These are phyloP conservation scores for Porites cylindrica DNA, from an alignment of 92 coral and sea anemone genomes.

Conservation along the genomic window DNA sequence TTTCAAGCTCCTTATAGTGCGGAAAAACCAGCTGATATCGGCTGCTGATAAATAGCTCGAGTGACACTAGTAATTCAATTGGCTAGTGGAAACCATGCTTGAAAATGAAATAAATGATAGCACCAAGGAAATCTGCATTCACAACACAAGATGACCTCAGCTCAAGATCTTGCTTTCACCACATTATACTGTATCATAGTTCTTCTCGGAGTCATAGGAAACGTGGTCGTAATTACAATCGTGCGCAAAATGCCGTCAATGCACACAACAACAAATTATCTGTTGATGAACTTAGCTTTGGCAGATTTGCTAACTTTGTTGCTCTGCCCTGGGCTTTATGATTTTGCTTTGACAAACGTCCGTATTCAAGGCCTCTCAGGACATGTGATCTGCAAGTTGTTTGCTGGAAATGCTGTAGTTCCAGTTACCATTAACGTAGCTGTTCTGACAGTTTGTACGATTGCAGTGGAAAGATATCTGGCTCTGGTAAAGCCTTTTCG, in stretches of 20 bases:
- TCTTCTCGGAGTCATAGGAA: constrained; percentile 47
- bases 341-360: constrained; percentile 35
- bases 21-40: too few species aligned
- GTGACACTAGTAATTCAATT: too few species aligned
- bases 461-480: constrained; percentile 67
- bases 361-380: constrained; percentile 37
- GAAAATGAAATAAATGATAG: too few species aligned
- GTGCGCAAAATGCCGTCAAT: constrained; percentile 14
- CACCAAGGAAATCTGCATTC: too few species aligned
- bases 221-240: constrained; percentile 34
- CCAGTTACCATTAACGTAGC: constrained; percentile 62
- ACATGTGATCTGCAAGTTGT: constrained; percentile 58
- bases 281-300: constrained; percentile 54
- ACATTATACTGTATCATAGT: constrained; percentile 41
- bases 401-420: constrained; percentile 60
- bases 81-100: too few species aligned
- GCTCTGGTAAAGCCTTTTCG: constrained; percentile 56
- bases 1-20: too few species aligned
- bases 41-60: too few species aligned
- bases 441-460: constrained; percentile 49
- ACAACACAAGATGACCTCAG: not conserved
- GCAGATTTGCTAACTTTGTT: constrained; percentile 54
- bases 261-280: constrained; percentile 67
- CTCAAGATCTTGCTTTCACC: constrained; percentile 35
- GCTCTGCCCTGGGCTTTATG: constrained; percentile 64